A percentile compares a stretch with the other conserved stretches of the same genome.
These are phyloP conservation scores for Cantharis nigra DNA, from an alignment of 2,888 invertebrate genomes.

Conservation along the genomic window DNA sequence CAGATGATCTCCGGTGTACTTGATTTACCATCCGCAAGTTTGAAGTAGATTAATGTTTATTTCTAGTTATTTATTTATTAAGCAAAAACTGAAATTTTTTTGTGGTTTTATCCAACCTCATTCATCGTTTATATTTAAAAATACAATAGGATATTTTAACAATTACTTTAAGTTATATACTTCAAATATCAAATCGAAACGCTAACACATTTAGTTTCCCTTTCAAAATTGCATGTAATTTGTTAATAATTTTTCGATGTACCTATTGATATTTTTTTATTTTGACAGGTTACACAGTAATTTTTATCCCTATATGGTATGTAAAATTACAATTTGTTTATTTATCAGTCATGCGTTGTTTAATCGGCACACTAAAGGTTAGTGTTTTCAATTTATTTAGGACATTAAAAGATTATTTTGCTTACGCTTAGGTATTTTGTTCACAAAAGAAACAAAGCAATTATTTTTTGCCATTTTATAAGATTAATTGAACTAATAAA, in stretches of 20 bases:
- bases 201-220: not conserved
- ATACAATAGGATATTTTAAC: not conserved
- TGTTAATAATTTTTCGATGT: conserved; percentile 8
- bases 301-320: conserved; percentile 44
- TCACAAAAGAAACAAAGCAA: conserved; percentile 3
- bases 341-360: conserved; percentile 24
- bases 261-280: conserved; percentile 43
- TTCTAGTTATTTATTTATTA: conserved; percentile 18
- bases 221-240: conserved; percentile 20
- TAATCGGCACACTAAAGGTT: conserved; percentile 36
- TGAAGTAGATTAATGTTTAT: conserved; percentile 36
- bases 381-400: conserved; percentile 41
- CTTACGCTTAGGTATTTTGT: not conserved
- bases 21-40: conserved; percentile 59
- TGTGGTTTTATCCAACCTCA: not conserved
- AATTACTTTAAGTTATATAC: not conserved
- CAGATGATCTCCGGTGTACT: conserved; percentile 78
- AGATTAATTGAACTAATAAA: not conserved
- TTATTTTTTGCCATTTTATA: conserved; percentile 8
- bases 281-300: conserved; percentile 48
- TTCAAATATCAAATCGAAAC: not conserved
- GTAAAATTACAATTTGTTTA: conserved; percentile 36
- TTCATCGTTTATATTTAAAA: not conserved
- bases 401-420: conserved; percentile 15
- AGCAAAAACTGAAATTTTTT: not conserved